Evolutionary conservation across 1,140 invertebrate species (phyloP).

Genomic region (Caenorhabditis tropicalis): DNA sequence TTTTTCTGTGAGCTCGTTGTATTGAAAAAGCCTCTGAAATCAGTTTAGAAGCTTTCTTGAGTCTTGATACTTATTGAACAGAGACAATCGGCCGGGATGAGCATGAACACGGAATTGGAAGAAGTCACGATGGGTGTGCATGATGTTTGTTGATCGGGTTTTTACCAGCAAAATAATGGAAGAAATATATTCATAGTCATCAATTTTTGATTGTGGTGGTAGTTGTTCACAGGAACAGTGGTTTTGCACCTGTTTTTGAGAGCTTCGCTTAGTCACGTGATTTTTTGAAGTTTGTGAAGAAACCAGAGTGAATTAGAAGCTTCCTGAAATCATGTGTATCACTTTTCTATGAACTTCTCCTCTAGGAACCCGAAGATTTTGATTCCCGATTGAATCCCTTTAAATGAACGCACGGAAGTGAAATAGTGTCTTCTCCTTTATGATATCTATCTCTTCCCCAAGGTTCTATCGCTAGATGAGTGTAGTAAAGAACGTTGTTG

Average conservation of each 20-base stretch:
- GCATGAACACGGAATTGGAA: neutral
- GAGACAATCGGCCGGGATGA: neutral
- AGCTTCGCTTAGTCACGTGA: neutral
- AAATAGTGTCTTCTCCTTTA: neutral
- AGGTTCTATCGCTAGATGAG: neutral
- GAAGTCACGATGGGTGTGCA: constrained; percentile 21
- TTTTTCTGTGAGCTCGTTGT: constrained; percentile 21
- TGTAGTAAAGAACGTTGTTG: too few species aligned
- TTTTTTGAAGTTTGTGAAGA: neutral
- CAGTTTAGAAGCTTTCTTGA: neutral
- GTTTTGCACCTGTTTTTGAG: constrained; percentile 26
- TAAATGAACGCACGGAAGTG: neutral
- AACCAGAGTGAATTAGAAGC: neutral
- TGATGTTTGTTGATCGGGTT: constrained; percentile 40
- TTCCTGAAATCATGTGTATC: neutral
- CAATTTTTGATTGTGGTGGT: neutral
- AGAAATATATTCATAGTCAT: neutral
- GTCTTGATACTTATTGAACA: neutral
- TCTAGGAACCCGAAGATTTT: neutral
- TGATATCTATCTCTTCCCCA: constrained; percentile 3
- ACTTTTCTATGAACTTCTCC: neutral
- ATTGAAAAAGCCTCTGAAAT: neutral
- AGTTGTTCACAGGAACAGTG: neutral
- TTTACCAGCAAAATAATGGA: constrained; percentile 15
- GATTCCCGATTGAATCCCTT: neutral